Base-by-base conservation (phyloP, 2,888 invertebrate species). In the Tachina lurida region DNA sequence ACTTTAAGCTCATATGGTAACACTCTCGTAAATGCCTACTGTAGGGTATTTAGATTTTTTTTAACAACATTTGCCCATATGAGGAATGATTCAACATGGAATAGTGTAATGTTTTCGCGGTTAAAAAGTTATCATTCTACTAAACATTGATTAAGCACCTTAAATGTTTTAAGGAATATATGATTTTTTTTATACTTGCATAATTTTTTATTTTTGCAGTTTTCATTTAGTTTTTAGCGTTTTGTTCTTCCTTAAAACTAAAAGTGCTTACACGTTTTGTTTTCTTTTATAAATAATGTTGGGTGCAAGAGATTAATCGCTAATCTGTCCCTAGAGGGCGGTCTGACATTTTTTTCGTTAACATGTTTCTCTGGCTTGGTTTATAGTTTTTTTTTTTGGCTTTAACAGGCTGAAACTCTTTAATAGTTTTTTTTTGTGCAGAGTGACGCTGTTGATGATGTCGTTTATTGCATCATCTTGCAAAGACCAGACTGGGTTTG, bases 291-390 rank as follows among this genome's bases (percentile, higher is more conserved):
- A 81, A 84, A 84, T 71, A 81, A 74, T 67, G 75, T 75, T 86
- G 74, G 80, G 73, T 85, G 75, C 79, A 88, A 87, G 89, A 91
- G 91, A 91, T 91, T 91, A 91, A 91, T 91, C 90, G 91, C 90
- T 91, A 91, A 91, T 91, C 91, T 91, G 91, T 91, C 91, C 91
- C 91, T 90, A 88, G 90, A 91, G 91, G 91, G 91, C 90, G 91
- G 89, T 89, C 89, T 89, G 90, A 89, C 89, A 90, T 90, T 89
- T 90, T 77, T 86, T 70, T 78, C 56, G 10, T 76, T 71, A 77
- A 80, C 62, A 86, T 65, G 49, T 67, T 65, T n/a, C 9, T 67
- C 58, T 56, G 74, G 31, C 17, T 60, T 41, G 15, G 31, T 47
- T 62, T 63, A 12, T 74, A 31, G 2, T 49, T 8, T 60, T 56